Percentiles rank a stretch among this genome's conserved stretches.
These are phyloP conservation scores for Chelon auratus DNA, from an alignment of 2,797 vertebrate species.

Conservation along the genomic window DNA sequence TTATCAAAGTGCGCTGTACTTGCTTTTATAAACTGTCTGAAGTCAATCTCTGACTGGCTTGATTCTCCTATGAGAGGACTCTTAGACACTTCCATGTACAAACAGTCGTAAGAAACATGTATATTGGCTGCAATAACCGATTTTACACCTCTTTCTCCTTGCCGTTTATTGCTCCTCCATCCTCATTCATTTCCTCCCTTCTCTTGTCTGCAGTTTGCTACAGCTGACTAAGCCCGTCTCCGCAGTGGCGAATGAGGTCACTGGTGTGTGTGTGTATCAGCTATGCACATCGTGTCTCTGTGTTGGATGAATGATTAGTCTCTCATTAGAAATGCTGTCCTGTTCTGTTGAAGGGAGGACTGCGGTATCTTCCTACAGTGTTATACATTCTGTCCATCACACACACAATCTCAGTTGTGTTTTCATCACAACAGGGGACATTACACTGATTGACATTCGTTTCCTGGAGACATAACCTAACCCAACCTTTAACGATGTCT, in stretches of 20 bases:
- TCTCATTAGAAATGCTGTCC: slow-evolving; percentile 63
- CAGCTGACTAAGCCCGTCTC: slow-evolving; percentile 67
- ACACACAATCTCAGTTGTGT: not conserved
- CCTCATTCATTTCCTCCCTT: slow-evolving; percentile 42
- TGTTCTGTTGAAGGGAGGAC: slow-evolving; percentile 41
- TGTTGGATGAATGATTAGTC: slow-evolving; percentile 67
- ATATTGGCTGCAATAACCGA: slow-evolving; percentile 18
- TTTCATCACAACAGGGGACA: not conserved
- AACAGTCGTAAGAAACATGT: not conserved
- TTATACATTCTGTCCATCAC: not conserved
- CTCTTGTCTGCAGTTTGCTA: slow-evolving; percentile 58
- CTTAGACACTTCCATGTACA: not conserved
- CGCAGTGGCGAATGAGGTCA: slow-evolving; percentile 62
- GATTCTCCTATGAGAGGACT: not conserved
- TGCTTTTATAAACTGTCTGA: not conserved
- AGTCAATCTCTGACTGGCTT: not conserved
- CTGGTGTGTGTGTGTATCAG: slow-evolving; percentile 53
- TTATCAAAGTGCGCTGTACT: not conserved
- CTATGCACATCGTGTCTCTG: slow-evolving; percentile 63
- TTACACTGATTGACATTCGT: not conserved
- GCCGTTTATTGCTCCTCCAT: slow-evolving; percentile 29
- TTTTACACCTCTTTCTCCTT: slow-evolving; percentile 16
- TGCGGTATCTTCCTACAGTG: slow-evolving; percentile 39
- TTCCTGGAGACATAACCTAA: not conserved
- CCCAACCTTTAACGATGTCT: not conserved